Percentiles rank a stretch among this genome's conserved stretches.
Evolutionary conservation across 2,797 vertebrate genomes (phyloP).

Genomic region (Microcaecilia unicolor): DNA sequence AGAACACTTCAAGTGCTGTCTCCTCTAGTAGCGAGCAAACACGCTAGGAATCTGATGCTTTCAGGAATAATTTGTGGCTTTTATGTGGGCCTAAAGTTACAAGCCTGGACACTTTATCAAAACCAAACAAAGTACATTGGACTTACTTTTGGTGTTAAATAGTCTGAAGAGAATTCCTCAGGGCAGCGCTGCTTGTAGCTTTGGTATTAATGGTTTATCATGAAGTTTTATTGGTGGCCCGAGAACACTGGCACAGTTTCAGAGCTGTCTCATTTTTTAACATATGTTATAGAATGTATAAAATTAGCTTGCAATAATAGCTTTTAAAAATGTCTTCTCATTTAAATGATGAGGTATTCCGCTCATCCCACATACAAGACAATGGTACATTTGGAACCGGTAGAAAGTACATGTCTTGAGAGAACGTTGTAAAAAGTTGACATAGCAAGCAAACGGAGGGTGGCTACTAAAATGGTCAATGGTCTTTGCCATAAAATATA

Average conservation of each 20-base stretch:
- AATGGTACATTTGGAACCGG: too few species aligned
- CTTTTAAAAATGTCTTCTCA: too few species aligned
- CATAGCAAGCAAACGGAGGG: too few species aligned
- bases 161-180: constrained; percentile 9
- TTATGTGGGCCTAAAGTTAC: constrained; percentile 18
- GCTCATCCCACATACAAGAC: too few species aligned
- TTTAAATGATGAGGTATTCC: too few species aligned
- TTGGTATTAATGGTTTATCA: constrained; percentile 11
- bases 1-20: constrained; percentile 27
- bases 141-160: constrained; percentile 15
- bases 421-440: too few species aligned
- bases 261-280: constrained; percentile 1
- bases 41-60: constrained; percentile 27
- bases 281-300: too few species aligned
- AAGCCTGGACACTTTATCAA: constrained; percentile 26
- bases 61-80: constrained; percentile 31
- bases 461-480: too few species aligned
- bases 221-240: constrained; percentile 21
- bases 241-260: neutral
- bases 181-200: constrained; percentile 8
- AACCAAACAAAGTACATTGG: constrained; percentile 23
- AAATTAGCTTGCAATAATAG: too few species aligned
- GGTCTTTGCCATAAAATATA: too few species aligned
- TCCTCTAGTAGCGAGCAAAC: constrained; percentile 24
- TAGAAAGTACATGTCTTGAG: too few species aligned